phyloP scores from a whole-genome alignment of 2,113 vertebrate species.

The Jaculus jaculus region DNA sequence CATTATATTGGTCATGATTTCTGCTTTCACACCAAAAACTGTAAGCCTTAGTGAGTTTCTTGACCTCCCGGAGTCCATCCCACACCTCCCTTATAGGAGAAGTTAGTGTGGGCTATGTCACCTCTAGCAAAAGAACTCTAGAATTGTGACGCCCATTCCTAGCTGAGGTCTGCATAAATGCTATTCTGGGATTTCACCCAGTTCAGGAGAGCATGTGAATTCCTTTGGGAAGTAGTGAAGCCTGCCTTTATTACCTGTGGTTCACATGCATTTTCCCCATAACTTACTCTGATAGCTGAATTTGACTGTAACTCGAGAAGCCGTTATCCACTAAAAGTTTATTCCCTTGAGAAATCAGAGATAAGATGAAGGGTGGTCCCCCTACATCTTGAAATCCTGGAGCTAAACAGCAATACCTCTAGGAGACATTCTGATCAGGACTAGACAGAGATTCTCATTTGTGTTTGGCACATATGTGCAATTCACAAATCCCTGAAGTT shows the following conservation, averaged over 20 bases:
- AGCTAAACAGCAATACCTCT: neutral
- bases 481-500: neutral
- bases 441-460: neutral
- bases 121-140: neutral
- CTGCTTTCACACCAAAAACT: neutral
- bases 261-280: neutral
- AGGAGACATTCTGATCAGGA: neutral
- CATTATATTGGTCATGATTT: neutral
- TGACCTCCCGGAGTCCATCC: neutral
- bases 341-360: neutral
- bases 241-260: neutral
- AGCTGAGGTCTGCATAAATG: neutral
- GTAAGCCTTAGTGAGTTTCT: neutral
- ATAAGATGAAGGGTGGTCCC: neutral
- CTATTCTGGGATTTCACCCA: neutral
- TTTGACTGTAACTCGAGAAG: conserved; percentile 2
- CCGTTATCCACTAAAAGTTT: neutral
- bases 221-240: neutral
- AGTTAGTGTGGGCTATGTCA: neutral
- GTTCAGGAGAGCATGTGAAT: neutral
- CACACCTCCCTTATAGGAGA: neutral
- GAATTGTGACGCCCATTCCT: neutral
- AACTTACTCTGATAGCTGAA: neutral
- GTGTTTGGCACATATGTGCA: neutral
- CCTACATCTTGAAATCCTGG: neutral